Conservation (phyloP, 2,888 invertebrate species). For the Eumacrocentrus americanus region DNA sequence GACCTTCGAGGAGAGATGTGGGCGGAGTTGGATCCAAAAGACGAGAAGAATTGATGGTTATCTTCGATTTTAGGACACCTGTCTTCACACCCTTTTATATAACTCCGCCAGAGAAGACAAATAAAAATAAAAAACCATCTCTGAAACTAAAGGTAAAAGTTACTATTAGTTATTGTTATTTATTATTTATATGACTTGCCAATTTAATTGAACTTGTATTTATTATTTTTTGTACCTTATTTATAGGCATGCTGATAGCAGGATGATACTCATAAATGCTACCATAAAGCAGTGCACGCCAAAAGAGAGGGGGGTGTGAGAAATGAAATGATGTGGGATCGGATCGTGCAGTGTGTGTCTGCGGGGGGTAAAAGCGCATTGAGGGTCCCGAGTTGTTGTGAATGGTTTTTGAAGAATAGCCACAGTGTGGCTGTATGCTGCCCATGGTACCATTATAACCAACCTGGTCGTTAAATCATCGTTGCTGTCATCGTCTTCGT, state of each 20-base stretch:
- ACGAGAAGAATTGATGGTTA: slow-evolving; percentile 43
- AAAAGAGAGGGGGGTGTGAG: slow-evolving; percentile 21
- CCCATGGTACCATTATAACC: slow-evolving; percentile 51
- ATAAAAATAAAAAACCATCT: no score
- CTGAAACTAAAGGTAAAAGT: no score
- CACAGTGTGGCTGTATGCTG: slow-evolving; percentile 37
- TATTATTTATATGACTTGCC: no score
- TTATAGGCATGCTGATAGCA: neutral
- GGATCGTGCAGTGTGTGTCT: slow-evolving; percentile 39
- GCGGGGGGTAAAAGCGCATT: slow-evolving; percentile 36
- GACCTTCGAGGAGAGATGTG: slow-evolving; percentile 4
- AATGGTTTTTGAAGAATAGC: slow-evolving; percentile 56
- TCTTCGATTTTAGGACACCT: slow-evolving; percentile 46
- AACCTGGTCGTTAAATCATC: slow-evolving; percentile 57
- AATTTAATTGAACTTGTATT: no score
- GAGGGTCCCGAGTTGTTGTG: slow-evolving; percentile 43
- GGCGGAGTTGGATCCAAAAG: slow-evolving; percentile 18
- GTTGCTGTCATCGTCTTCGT: slow-evolving; percentile 61
- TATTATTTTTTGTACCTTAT: no score
- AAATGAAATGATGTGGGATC: slow-evolving; percentile 46
- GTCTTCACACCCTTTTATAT: slow-evolving; percentile 43
- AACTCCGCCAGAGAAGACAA: no score
- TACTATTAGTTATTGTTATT: no score
- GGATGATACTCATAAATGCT: slow-evolving; percentile 7
- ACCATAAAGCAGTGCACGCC: neutral